Evolutionary conservation across 2,888 invertebrate genomes (phyloP).

Genomic region (Mayetiola destructor): DNA sequence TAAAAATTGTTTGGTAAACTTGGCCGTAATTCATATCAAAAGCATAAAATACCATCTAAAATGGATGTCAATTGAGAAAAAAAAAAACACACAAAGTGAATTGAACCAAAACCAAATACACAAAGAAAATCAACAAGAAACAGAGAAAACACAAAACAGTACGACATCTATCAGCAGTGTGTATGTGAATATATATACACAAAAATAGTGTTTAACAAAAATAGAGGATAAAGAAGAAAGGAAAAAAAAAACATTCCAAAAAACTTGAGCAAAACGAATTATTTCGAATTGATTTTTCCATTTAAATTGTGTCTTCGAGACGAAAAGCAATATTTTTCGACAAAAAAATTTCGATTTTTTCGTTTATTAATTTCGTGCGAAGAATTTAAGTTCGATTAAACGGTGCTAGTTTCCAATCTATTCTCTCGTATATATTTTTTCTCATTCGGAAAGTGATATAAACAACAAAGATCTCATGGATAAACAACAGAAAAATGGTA

Average conservation of each 20-base stretch:
- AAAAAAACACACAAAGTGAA: too few relatives aligned
- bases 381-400: not conserved
- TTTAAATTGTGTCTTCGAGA: not conserved
- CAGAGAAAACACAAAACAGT: too few relatives aligned
- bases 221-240: not conserved
- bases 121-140: too few relatives aligned
- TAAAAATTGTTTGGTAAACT: too few relatives aligned
- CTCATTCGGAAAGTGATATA: not conserved
- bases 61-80: conserved; percentile 10
- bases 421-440: not conserved
- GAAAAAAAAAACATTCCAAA: conserved; percentile 7
- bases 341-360: too few relatives aligned
- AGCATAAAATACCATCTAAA: too few relatives aligned
- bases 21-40: too few relatives aligned
- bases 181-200: not conserved
- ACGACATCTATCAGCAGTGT: too few relatives aligned
- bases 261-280: not conserved
- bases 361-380: not conserved
- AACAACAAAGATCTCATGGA: conserved; percentile 11
- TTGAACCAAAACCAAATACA: too few relatives aligned
- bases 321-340: not conserved
- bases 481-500: conserved; percentile 11
- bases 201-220: not conserved
- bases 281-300: conserved; percentile 1
- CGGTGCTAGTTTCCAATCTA: conserved; percentile 3